Percentiles rank a stretch among this genome's conserved stretches.
Conservation (phyloP, 2,113 vertebrate species). For the Hippocampus guttulatus region DNA sequence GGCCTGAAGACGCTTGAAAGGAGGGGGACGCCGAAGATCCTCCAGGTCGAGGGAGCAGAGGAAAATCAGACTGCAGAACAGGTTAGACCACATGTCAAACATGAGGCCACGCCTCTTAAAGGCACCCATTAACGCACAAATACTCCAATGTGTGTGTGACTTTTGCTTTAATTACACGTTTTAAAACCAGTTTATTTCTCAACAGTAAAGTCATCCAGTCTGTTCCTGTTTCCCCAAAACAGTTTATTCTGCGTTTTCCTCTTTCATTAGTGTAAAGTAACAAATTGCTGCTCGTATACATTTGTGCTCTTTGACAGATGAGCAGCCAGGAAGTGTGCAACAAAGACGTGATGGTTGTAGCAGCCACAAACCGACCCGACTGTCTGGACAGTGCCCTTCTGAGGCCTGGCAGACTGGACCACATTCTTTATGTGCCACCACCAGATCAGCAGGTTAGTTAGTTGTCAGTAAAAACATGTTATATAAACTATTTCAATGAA, state of each 20-base stretch:
- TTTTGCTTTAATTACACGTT: no score
- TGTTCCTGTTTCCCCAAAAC: no score
- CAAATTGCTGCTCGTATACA: background rate
- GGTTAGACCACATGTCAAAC: conserved; percentile 54
- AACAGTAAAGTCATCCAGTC: background rate
- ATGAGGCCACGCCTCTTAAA: background rate
- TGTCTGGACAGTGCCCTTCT: conserved; percentile 86
- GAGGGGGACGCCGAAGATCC: conserved; percentile 70
- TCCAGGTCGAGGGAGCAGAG: conserved; percentile 63
- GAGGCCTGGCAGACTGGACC: conserved; percentile 90
- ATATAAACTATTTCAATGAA: background rate
- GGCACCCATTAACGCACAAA: background rate
- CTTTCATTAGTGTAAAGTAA: background rate
- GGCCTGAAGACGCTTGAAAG: conserved; percentile 82
- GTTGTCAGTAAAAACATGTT: background rate
- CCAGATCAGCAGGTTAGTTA: conserved; percentile 82
- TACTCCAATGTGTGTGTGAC: background rate
- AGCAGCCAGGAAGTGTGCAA: conserved; percentile 80
- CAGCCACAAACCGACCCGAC: conserved; percentile 91
- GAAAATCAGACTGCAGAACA: conserved; percentile 58
- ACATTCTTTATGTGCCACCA: conserved; percentile 86
- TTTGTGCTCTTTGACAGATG: conserved; percentile 60
- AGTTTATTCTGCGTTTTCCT: no score
- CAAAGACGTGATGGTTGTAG: conserved; percentile 84
- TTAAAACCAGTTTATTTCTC: background rate